Percentiles rank a stretch among this genome's conserved stretches.
Conservation (phyloP, 1,140 invertebrate genomes). For the Carposina sasakii region DNA sequence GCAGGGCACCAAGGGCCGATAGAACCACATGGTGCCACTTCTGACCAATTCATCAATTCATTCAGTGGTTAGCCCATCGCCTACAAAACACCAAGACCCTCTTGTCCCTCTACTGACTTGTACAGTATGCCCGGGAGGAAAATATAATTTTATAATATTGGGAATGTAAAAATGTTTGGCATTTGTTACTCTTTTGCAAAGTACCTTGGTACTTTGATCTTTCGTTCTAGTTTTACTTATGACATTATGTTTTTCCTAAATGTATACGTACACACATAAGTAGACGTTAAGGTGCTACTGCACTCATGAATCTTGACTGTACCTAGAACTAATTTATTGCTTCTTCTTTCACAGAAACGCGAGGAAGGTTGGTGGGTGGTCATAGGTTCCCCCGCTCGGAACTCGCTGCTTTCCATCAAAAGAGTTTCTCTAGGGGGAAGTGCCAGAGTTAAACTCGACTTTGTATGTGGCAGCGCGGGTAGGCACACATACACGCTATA, state of each 20-base stretch:
- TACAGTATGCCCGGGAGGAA: no score
- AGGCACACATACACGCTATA: constrained; percentile 95
- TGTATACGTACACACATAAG: background rate
- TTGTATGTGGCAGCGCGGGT: constrained; percentile 90
- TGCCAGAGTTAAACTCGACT: constrained; percentile 95
- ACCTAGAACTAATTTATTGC: background rate
- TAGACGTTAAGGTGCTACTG: no score
- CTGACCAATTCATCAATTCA: no score
- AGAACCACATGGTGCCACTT: no score
- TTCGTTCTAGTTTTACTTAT: background rate
- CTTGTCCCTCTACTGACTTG: no score
- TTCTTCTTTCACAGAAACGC: constrained; percentile 81
- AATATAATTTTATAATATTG: no score
- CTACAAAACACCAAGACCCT: no score
- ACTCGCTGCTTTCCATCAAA: constrained; percentile 97
- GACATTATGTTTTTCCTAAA: background rate
- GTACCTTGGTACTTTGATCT: background rate
- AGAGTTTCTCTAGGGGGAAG: constrained; percentile 94
- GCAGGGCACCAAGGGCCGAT: no score
- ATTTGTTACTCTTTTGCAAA: background rate
- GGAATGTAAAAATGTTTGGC: background rate
- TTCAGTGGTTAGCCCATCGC: no score
- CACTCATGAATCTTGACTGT: background rate
- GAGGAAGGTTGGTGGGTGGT: constrained; percentile 99
- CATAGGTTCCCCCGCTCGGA: constrained; percentile 95